These are phyloP conservation scores for Diplodus sargus DNA, from an alignment of 2,797 vertebrate species.

Conservation along the genomic window DNA sequence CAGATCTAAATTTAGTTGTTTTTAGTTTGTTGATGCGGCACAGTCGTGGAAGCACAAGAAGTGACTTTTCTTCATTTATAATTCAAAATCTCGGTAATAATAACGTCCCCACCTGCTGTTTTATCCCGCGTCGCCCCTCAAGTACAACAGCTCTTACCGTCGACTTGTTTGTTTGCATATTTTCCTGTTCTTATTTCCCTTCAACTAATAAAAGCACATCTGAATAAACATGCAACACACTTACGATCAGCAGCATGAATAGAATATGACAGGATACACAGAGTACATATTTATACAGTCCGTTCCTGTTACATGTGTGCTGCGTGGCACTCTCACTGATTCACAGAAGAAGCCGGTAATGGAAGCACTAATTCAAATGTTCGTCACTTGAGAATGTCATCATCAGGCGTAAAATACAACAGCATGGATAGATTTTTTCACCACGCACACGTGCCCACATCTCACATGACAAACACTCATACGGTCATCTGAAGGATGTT, in stretches of 20 bases:
- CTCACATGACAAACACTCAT: background rate
- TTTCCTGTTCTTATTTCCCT: background rate
- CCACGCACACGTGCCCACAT: background rate
- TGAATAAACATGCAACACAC: background rate
- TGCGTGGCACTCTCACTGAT: background rate
- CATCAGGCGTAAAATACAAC: background rate
- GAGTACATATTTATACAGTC: background rate
- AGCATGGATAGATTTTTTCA: background rate
- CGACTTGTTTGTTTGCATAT: background rate
- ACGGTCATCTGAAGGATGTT: background rate
- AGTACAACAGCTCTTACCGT: too few relatives aligned
- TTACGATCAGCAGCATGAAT: background rate
- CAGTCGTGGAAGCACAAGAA: too few relatives aligned
- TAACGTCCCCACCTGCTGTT: too few relatives aligned
- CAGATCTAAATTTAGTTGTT: too few relatives aligned
- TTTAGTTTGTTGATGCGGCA: too few relatives aligned
- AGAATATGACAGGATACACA: background rate
- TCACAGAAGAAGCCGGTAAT: background rate
- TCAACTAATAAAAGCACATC: background rate
- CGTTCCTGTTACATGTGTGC: background rate
- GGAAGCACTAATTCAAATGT: background rate
- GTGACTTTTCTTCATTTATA: too few relatives aligned
- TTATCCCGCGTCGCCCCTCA: too few relatives aligned
- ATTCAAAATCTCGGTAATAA: too few relatives aligned
- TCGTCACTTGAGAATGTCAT: background rate